A percentile compares a stretch with the other conserved stretches of the same genome.
Conservation (phyloP, 2,888 invertebrate species). For the Coenonympha glycerion region DNA sequence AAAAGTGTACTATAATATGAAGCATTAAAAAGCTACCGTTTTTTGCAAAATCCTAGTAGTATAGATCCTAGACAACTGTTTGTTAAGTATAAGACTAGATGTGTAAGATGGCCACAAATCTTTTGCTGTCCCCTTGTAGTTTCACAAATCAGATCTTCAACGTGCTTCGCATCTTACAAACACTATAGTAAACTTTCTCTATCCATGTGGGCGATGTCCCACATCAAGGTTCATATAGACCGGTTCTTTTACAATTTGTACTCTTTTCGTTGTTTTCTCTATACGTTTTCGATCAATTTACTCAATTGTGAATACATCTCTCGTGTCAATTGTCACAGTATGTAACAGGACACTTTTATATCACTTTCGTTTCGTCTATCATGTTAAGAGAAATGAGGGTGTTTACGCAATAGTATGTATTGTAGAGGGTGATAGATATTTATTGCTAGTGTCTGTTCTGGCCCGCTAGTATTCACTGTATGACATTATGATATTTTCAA, state of each 20-base stretch:
- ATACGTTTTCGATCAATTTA: conserved; percentile 4
- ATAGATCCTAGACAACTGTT: too few species aligned
- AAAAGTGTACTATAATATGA: too few species aligned
- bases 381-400: neutral
- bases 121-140: neutral
- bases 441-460: too few species aligned
- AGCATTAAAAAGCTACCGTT: too few species aligned
- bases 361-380: neutral
- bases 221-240: conserved; percentile 40
- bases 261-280: conserved; percentile 23
- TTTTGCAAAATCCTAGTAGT: too few species aligned
- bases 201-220: conserved; percentile 32
- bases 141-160: neutral
- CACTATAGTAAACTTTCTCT: conserved; percentile 49
- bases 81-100: too few species aligned
- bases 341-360: neutral
- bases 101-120: too few species aligned
- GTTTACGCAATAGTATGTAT: too few species aligned
- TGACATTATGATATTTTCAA: too few species aligned
- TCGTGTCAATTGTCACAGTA: neutral
- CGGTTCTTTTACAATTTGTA: conserved; percentile 32
- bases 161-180: conserved; percentile 22
- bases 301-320: conserved; percentile 2
- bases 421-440: too few species aligned
- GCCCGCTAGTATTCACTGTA: too few species aligned